These are phyloP conservation scores for Nasonia giraulti DNA, from an alignment of 1,140 invertebrate genomes.

Conservation along the genomic window DNA sequence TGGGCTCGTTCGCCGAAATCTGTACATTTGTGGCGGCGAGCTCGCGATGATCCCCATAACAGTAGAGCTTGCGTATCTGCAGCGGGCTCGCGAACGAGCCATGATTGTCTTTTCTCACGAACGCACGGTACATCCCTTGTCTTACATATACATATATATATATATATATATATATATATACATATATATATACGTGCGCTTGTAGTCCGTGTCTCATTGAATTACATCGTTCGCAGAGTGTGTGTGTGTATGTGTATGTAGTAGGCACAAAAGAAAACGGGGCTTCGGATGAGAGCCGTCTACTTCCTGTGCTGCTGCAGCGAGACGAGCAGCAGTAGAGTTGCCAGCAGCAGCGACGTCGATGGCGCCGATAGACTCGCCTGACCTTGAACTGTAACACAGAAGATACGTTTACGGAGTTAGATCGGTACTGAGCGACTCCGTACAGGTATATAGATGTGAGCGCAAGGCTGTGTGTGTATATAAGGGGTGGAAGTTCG, in stretches of 20 bases:
- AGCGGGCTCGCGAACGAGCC: slow-evolving; percentile 48
- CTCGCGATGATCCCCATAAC: neutral
- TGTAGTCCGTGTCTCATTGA: neutral
- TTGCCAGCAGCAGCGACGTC: slow-evolving; percentile 56
- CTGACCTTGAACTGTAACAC: slow-evolving; percentile 70
- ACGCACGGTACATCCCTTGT: slow-evolving; percentile 26
- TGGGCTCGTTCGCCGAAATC: slow-evolving; percentile 10
- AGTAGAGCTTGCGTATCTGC: slow-evolving; percentile 47
- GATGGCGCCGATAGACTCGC: slow-evolving; percentile 61
- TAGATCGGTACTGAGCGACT: neutral
- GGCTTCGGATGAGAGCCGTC: neutral
- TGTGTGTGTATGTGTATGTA: too few species aligned
- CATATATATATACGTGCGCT: neutral
- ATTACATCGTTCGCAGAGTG: too few species aligned
- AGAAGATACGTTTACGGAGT: slow-evolving; percentile 39
- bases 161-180: neutral
- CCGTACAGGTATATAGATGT: too few species aligned
- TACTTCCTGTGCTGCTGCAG: slow-evolving; percentile 33
- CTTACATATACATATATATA: neutral
- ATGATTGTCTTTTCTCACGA: slow-evolving; percentile 70
- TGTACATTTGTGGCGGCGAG: neutral
- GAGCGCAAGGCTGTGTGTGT: too few species aligned
- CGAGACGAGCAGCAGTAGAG: slow-evolving; percentile 57
- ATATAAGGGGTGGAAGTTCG: too few species aligned
- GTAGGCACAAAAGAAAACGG: too few species aligned